These are phyloP conservation scores for Aradus depressus DNA, from an alignment of 2,888 invertebrate genomes.

Conservation along the genomic window DNA sequence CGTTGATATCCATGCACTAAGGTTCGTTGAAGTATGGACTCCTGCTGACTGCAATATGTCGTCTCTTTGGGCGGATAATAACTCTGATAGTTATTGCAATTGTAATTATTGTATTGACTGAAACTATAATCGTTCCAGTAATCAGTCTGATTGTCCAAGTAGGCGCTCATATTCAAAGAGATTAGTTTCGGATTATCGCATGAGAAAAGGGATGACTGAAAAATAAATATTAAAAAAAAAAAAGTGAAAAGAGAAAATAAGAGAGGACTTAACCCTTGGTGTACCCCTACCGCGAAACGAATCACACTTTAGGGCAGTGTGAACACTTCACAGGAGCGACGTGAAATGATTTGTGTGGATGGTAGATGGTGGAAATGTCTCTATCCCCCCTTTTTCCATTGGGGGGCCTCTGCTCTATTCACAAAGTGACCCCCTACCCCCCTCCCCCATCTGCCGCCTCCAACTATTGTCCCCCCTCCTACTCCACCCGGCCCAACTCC, in stretches of 20 bases:
- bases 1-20: slow-evolving; percentile 1
- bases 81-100: background rate
- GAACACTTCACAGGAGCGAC: background rate
- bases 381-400: slow-evolving; percentile 28
- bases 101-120: slow-evolving; percentile 1
- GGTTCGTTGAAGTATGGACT: slow-evolving; percentile 9
- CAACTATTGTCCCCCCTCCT: slow-evolving; percentile 16
- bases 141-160: background rate
- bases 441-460: slow-evolving; percentile 24
- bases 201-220: too few relatives aligned
- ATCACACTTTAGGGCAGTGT: slow-evolving; percentile 1
- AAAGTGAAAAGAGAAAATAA: too few relatives aligned
- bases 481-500: slow-evolving; percentile 7
- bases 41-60: slow-evolving; percentile 15
- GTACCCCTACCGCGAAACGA: slow-evolving; percentile 6
- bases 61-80: background rate
- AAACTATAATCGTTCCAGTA: slow-evolving; percentile 4
- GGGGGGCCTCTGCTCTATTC: slow-evolving; percentile 1
- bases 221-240: too few relatives aligned
- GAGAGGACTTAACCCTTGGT: too few relatives aligned
- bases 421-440: slow-evolving; percentile 2
- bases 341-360: slow-evolving; percentile 13
- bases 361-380: slow-evolving; percentile 10
- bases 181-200: background rate
- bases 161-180: slow-evolving; percentile 8